A percentile compares a stretch with the other conserved stretches of the same genome.
Conservation (phyloP, 2,113 vertebrate genomes). For the Jaculus jaculus region DNA sequence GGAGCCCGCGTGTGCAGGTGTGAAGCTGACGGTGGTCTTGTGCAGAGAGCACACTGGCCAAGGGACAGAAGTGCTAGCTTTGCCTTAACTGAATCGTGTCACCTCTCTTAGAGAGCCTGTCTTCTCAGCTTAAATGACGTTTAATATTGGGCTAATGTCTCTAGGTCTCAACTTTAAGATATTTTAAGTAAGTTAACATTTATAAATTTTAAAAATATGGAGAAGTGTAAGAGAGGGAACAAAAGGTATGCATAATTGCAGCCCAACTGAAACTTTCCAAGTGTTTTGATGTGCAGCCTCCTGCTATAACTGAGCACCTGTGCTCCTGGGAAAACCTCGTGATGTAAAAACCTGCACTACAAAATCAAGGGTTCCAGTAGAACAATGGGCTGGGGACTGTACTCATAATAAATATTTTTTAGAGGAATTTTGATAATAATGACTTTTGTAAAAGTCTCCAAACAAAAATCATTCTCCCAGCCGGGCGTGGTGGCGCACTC, state of each 20-base stretch:
- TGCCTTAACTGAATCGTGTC: neutral
- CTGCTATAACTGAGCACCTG: neutral
- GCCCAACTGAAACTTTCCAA: neutral
- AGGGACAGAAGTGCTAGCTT: neutral
- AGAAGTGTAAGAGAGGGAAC: constrained; percentile 1
- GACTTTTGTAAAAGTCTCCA: neutral
- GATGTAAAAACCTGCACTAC: neutral
- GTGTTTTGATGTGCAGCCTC: neutral
- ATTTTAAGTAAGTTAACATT: constrained; percentile 35
- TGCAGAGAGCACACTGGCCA: neutral
- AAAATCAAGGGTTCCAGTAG: neutral
- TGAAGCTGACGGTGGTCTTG: neutral
- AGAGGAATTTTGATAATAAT: constrained; percentile 31
- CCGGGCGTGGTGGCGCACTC: no score
- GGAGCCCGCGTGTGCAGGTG: neutral
- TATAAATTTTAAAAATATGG: constrained; percentile 19
- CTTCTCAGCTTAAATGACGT: neutral
- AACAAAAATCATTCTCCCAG: neutral
- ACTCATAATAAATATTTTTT: constrained; percentile 32
- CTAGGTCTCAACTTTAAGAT: neutral
- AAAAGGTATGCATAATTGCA: neutral
- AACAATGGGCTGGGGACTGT: neutral
- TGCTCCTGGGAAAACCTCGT: neutral
- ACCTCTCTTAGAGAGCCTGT: neutral
- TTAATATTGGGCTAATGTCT: neutral